A percentile compares a stretch with the other conserved stretches of the same genome.
These are phyloP conservation scores for Cecidostiba fungosa DNA, from an alignment of 2,888 invertebrate species.

Conservation along the genomic window DNA sequence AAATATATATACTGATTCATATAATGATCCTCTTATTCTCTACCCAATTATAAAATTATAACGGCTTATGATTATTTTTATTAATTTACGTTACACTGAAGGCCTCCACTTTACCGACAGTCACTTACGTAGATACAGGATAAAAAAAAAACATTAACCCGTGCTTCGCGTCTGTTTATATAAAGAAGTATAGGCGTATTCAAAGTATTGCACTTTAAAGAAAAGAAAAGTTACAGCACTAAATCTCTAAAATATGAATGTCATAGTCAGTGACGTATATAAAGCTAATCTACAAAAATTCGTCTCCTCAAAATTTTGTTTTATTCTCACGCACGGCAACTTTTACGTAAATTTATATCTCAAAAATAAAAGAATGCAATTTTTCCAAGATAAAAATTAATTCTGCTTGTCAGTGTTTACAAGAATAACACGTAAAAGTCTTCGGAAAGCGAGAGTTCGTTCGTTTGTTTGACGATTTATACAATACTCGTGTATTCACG, in stretches of 20 bases:
- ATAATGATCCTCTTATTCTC: neutral
- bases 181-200: neutral
- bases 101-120: slow-evolving; percentile 15
- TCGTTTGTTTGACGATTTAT: slow-evolving; percentile 21
- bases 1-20: neutral
- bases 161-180: neutral
- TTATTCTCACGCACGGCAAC: neutral
- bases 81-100: neutral
- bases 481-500: slow-evolving; percentile 8
- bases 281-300: neutral
- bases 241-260: neutral
- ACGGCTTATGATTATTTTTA: neutral
- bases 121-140: neutral
- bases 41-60: neutral
- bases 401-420: neutral
- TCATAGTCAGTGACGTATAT: neutral
- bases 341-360: neutral
- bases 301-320: neutral
- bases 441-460: neutral
- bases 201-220: neutral
- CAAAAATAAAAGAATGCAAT: neutral
- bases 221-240: neutral
- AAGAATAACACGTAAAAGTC: neutral
- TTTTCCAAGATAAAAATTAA: neutral
- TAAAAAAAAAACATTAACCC: neutral